Conservation (phyloP, 1,140 invertebrate species). For the Asbolus verrucosus region DNA sequence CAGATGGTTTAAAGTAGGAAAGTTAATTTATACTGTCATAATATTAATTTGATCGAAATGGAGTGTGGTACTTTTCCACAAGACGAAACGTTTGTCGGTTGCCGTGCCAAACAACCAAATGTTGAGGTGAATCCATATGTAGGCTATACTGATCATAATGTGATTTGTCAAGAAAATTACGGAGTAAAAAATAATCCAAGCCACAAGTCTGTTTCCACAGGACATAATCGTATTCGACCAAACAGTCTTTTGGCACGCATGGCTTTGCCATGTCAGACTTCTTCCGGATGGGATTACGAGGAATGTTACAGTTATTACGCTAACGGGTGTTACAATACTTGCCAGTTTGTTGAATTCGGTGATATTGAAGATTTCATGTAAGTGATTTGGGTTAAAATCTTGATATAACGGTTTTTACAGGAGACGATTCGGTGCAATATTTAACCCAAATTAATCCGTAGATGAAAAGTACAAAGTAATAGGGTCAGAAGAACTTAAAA, state of each 20-base stretch:
- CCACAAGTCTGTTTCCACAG: background rate
- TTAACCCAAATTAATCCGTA: too few relatives aligned
- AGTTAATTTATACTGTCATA: too few relatives aligned
- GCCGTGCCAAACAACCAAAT: background rate
- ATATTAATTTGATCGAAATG: background rate
- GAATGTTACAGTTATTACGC: constrained; percentile 74
- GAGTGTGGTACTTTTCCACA: constrained; percentile 20
- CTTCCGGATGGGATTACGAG: constrained; percentile 71
- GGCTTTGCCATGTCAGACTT: constrained; percentile 69
- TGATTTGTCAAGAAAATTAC: background rate
- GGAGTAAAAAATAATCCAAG: constrained; percentile 14
- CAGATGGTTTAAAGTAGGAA: too few relatives aligned
- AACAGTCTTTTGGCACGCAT: constrained; percentile 56
- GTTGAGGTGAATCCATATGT: background rate
- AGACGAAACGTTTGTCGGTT: background rate
- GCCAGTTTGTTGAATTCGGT: constrained; percentile 72
- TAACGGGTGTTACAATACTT: constrained; percentile 70
- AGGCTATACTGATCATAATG: background rate
- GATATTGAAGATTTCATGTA: constrained; percentile 80
- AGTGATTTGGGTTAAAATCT: constrained; percentile 65
- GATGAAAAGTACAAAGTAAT: too few relatives aligned
- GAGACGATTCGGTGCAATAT: too few relatives aligned
- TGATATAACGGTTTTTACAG: constrained; percentile 17
- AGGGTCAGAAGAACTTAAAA: too few relatives aligned
- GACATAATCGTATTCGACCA: constrained; percentile 48